These are phyloP conservation scores for Erythrocebus patas DNA, from an alignment of 2,113 vertebrate species.

Conservation along the genomic window DNA sequence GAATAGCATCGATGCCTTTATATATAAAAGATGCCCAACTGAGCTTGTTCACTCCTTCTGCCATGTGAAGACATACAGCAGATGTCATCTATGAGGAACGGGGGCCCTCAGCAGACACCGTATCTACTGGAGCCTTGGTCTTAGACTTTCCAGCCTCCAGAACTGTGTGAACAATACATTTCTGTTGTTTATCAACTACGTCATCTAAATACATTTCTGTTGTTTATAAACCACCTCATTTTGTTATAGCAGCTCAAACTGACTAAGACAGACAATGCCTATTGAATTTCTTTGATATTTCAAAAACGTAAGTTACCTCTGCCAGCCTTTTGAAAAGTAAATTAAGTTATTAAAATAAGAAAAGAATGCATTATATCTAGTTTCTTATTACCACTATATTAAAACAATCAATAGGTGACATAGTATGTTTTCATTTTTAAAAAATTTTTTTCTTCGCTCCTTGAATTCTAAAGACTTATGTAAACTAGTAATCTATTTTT, in stretches of 20 bases:
- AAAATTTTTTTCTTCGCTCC: background rate
- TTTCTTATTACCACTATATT: background rate
- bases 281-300: background rate
- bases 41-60: accelerated
- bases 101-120: background rate
- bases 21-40: background rate
- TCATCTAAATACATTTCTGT: background rate
- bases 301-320: background rate
- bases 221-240: background rate
- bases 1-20: background rate
- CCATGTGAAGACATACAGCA: background rate
- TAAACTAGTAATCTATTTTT: background rate
- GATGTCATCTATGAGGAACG: background rate
- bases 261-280: background rate
- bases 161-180: background rate
- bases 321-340: background rate
- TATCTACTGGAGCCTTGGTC: no score
- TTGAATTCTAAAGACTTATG: background rate
- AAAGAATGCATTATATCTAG: no score
- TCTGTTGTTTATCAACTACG: background rate
- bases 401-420: background rate
- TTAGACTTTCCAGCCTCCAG: background rate
- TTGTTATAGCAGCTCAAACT: background rate
- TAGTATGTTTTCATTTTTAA: background rate
- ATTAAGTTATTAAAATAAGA: no score